phyloP scores from a whole-genome alignment of 2,888 invertebrate species.

The Flexamia atlantica region DNA sequence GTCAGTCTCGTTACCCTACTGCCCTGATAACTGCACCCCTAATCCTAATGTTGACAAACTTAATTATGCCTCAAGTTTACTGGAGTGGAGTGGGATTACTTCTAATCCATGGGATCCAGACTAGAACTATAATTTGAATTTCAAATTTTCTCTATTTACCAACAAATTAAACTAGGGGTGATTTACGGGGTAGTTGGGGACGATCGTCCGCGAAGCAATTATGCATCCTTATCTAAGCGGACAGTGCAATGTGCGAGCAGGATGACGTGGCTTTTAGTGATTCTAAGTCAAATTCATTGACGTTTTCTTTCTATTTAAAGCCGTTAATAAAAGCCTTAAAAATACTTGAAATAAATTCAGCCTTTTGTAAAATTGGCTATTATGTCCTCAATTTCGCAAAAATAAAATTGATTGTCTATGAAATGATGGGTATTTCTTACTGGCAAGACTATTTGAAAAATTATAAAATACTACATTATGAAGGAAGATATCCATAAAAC shows the following conservation, averaged over 20 bases:
- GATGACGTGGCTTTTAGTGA: background rate
- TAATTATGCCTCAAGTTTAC: conserved; percentile 32
- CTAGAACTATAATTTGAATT: conserved; percentile 13
- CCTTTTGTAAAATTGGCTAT: no score
- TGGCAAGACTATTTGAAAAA: no score
- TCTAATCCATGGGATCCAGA: conserved; percentile 1
- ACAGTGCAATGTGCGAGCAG: background rate
- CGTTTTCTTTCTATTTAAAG: background rate
- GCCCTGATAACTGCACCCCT: conserved; percentile 38
- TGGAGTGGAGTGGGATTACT: conserved; percentile 21
- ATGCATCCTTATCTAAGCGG: conserved; percentile 14
- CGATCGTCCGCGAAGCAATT: conserved; percentile 3
- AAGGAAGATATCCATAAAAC: no score
- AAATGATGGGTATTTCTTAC: no score
- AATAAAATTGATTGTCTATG: no score
- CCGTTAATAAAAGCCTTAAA: no score
- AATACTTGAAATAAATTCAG: no score
- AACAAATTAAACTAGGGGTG: conserved; percentile 43
- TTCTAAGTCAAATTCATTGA: no score
- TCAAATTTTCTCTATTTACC: conserved; percentile 33
- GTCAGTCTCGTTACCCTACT: conserved; percentile 4
- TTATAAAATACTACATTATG: no score
- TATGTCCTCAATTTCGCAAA: no score
- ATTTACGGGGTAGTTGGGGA: background rate
- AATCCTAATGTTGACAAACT: conserved; percentile 31